Percentiles rank a stretch among this genome's conserved stretches.
These are phyloP conservation scores for Pampus argenteus DNA, from an alignment of 2,797 vertebrate species.

Conservation along the genomic window DNA sequence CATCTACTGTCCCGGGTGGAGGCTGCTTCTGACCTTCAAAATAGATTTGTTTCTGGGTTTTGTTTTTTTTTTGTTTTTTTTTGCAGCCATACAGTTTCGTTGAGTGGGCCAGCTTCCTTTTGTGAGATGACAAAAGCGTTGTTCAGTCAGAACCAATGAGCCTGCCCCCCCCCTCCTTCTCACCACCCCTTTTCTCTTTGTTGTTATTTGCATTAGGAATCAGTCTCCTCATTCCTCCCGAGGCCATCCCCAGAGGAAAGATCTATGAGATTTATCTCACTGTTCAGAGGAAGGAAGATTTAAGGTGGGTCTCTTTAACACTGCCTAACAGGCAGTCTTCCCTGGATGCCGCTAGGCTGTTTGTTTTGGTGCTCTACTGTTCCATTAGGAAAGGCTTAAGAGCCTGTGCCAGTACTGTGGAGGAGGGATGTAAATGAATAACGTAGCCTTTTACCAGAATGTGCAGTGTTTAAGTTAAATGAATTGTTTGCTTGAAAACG, in stretches of 20 bases:
- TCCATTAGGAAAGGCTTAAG: slow-evolving; percentile 80
- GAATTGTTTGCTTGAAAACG: slow-evolving; percentile 76
- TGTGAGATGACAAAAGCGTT: slow-evolving; percentile 77
- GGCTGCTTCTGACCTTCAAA: slow-evolving; percentile 79
- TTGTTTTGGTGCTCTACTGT: slow-evolving; percentile 80
- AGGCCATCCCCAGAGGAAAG: slow-evolving; percentile 98
- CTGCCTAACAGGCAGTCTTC: slow-evolving; percentile 70
- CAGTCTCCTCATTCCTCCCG: slow-evolving; percentile 98
- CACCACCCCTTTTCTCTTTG: slow-evolving; percentile 58
- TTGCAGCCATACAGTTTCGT: slow-evolving; percentile 69
- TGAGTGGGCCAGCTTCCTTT: slow-evolving; percentile 61
- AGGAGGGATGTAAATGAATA: slow-evolving; percentile 80
- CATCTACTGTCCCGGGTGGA: slow-evolving; percentile 75
- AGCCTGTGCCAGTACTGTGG: slow-evolving; percentile 64
- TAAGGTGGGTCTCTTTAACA: slow-evolving; percentile 90
- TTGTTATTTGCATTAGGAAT: slow-evolving; percentile 90
- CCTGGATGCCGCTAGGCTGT: slow-evolving; percentile 76
- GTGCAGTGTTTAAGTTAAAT: slow-evolving; percentile 77
- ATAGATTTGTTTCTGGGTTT: slow-evolving; percentile 72
- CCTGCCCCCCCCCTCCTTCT: slow-evolving; percentile 42
- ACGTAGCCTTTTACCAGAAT: slow-evolving; percentile 68
- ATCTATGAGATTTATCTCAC: slow-evolving; percentile 99
- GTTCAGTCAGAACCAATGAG: slow-evolving; percentile 80
- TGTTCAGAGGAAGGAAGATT: slow-evolving; percentile 96
- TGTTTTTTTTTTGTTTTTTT: too few species aligned